phyloP scores from a whole-genome alignment of 2,113 vertebrate genomes.

The Odontesthes bonariensis region DNA sequence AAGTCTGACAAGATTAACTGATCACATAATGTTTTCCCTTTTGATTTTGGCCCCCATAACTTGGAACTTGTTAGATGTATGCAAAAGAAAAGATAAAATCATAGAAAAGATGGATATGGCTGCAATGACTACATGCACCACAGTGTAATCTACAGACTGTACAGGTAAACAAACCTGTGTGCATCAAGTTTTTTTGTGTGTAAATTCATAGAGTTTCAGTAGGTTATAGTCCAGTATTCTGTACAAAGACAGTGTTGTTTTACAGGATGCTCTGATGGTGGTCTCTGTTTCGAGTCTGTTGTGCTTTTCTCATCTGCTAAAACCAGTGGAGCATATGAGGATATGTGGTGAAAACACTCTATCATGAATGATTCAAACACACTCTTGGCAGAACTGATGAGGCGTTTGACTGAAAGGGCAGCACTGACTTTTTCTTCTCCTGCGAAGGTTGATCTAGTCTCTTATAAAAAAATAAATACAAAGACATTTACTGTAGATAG shows the following conservation, averaged over 20 bases:
- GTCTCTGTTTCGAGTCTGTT: slow-evolving; percentile 32
- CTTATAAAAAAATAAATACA: slow-evolving; percentile 73
- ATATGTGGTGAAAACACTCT: slow-evolving; percentile 21
- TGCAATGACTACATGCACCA: slow-evolving; percentile 66
- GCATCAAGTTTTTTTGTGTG: neutral
- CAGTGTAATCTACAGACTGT: slow-evolving; percentile 53
- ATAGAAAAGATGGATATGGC: slow-evolving; percentile 28
- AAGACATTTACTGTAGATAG: slow-evolving; percentile 64
- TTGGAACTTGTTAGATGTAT: slow-evolving; percentile 38
- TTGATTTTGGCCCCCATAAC: slow-evolving; percentile 59
- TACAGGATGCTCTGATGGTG: neutral
- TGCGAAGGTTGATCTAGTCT: slow-evolving; percentile 45
- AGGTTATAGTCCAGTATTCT: slow-evolving; percentile 3
- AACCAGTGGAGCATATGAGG: slow-evolving; percentile 8
- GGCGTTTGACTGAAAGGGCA: slow-evolving; percentile 29
- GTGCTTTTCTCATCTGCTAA: slow-evolving; percentile 45
- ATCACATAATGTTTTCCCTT: slow-evolving; percentile 46
- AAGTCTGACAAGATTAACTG: slow-evolving; percentile 26
- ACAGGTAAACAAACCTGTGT: neutral
- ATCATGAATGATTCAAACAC: slow-evolving; percentile 17
- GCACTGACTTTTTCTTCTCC: slow-evolving; percentile 32
- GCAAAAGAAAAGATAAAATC: neutral
- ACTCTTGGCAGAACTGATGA: slow-evolving; percentile 14
- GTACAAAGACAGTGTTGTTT: neutral
- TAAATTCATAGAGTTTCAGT: slow-evolving; percentile 8